Base-by-base conservation (phyloP, 2,113 vertebrate species). In the Bufo bufo region DNA sequence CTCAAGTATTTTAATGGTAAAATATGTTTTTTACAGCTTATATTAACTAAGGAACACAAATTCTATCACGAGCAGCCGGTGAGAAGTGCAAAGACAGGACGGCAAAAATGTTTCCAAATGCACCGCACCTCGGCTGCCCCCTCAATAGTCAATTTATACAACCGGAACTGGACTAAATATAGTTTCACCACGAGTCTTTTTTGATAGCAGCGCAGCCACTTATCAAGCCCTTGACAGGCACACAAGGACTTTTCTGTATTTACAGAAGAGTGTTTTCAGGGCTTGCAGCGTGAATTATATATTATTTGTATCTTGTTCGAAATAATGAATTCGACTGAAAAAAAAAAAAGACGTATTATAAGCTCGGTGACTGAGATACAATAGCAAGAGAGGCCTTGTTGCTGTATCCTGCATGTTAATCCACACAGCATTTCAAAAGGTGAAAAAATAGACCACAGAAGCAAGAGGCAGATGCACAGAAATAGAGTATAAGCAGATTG, bases 141-240 rank as follows among this genome's bases (percentile, higher is more conserved):
- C n/a, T 58, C 72, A 9, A 49, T 58, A 61, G 45, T 78, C 63
- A 82, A 58, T 74, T 72, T 71, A 82, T 74, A 72, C n/a, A 87
- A 81, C 49, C 86, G 50, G 65, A 82, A 87, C 65, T 71, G 61
- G 14, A 54, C 79, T 87, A 87, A 87, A 82, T 61, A 87, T 87
- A 87, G 78, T 81, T 74, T 7, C 52, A 81, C 65, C 63, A 71
- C 49, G 11, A 87, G 78, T 82, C 52, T n/a, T 82, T 63, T 82
- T 82, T 87, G 61, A 87, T 72, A 87, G 65, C 86, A 58, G 86
- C 5, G 4, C 54, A 71, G 49, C 52, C 65, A 66, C 85, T 87
- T 80, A 79, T 87, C 85, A 79, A 71, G 78, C 63, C 63, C 77
- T 58, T 86, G 77, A 87, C 77, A 87, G 78, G 65, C 65, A 65